Conservation (phyloP, 2,888 invertebrate genomes). For the Flexamia atlantica region DNA sequence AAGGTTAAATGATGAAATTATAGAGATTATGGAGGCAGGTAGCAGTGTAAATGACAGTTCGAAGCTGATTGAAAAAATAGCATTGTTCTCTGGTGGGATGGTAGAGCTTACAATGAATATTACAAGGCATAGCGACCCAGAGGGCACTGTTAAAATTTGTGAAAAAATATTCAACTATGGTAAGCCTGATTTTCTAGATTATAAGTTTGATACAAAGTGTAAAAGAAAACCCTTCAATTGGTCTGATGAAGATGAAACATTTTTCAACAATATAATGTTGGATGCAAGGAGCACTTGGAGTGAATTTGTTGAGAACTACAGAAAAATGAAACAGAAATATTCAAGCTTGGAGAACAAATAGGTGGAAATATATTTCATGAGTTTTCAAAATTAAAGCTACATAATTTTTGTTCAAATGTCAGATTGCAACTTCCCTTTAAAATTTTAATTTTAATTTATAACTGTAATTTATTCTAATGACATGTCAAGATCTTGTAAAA, state of each 20-base stretch:
- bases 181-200: constrained; percentile 34
- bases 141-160: constrained; percentile 10
- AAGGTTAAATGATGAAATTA: constrained; percentile 16
- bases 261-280: constrained; percentile 29
- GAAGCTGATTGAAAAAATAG: neutral
- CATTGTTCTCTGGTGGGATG: constrained; percentile 19
- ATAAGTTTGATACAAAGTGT: neutral
- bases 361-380: neutral
- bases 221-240: constrained; percentile 8
- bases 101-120: neutral
- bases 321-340: constrained; percentile 25
- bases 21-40: constrained; percentile 5
- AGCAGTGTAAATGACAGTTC: constrained; percentile 33
- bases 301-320: constrained; percentile 27
- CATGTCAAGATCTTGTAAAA: no score
- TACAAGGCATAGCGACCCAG: neutral
- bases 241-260: constrained; percentile 44
- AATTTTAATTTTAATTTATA: no score
- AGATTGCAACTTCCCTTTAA: no score
- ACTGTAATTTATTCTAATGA: no score
- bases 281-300: constrained; percentile 34
- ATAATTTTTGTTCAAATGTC: no score
- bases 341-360: neutral
- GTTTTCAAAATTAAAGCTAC: no score
- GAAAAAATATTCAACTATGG: constrained; percentile 6